A percentile compares a stretch with the other conserved stretches of the same genome.
These are phyloP conservation scores for Florisuga fusca DNA, from an alignment of 2,797 vertebrate species.

Conservation along the genomic window DNA sequence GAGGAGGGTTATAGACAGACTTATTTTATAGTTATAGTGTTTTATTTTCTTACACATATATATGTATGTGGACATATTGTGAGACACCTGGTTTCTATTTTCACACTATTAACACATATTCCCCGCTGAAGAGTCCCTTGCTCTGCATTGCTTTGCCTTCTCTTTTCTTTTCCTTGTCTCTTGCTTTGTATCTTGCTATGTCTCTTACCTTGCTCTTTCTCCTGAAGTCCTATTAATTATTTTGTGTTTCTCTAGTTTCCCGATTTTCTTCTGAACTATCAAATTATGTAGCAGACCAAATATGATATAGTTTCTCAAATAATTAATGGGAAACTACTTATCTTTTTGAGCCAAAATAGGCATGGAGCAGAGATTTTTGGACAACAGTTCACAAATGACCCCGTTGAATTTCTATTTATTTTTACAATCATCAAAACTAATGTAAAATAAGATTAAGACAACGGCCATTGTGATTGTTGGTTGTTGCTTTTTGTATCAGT, in stretches of 20 bases:
- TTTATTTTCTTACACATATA: neutral
- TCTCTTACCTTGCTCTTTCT: neutral
- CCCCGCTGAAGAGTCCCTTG: neutral
- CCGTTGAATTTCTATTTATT: accelerated
- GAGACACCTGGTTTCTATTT: neutral
- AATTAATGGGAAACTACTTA: neutral
- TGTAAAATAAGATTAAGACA: neutral
- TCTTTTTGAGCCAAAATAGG: neutral
- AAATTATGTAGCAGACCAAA: neutral
- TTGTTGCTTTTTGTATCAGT: neutral
- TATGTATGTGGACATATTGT: no score
- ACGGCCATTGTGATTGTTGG: neutral
- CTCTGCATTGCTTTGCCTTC: neutral
- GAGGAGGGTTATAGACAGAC: accelerated
- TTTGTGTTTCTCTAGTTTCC: neutral
- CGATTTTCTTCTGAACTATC: neutral
- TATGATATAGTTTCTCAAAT: neutral
- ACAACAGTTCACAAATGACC: neutral
- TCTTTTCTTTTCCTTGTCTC: neutral
- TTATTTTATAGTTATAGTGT: neutral
- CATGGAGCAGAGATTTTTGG: neutral
- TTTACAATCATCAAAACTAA: neutral
- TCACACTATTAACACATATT: neutral
- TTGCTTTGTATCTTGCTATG: neutral
- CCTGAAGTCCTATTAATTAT: neutral